Conservation (phyloP, 2,888 invertebrate genomes). For the Protula sp. region DNA sequence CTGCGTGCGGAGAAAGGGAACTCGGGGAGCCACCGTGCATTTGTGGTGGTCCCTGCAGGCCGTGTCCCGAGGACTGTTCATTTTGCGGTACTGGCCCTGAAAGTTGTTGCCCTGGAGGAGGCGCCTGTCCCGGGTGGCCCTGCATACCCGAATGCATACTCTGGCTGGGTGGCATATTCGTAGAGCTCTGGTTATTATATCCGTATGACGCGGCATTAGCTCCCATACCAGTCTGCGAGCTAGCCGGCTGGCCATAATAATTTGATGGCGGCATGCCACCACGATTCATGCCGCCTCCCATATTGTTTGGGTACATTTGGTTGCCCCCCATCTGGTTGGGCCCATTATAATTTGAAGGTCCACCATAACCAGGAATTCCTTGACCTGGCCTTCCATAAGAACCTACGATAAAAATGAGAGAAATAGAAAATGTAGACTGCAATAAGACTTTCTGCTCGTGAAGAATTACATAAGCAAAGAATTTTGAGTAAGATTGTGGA, state of each 20-base stretch:
- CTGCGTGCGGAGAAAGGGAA: neutral
- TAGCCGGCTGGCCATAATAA: slow-evolving; percentile 1
- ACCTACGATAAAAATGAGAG: slow-evolving; percentile 6
- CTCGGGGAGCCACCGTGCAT: neutral
- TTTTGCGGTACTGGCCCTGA: too few relatives aligned
- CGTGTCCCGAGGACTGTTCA: neutral
- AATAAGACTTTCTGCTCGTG: too few relatives aligned
- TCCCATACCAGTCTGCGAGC: neutral
- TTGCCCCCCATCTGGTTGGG: slow-evolving; percentile 14
- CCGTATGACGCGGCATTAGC: neutral
- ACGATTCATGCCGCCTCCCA: slow-evolving; percentile 3
- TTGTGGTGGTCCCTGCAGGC: neutral
- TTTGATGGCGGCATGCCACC: slow-evolving; percentile 1
- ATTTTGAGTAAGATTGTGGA: too few relatives aligned
- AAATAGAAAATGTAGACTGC: too few relatives aligned
- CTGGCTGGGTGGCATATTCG: neutral
- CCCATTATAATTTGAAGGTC: slow-evolving; percentile 12
- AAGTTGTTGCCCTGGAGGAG: too few relatives aligned
- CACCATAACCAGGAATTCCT: slow-evolving; percentile 7
- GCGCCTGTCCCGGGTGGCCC: too few relatives aligned
- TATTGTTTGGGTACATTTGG: slow-evolving; percentile 10
- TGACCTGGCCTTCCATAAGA: slow-evolving; percentile 4
- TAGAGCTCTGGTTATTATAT: neutral
- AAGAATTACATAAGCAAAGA: too few relatives aligned
- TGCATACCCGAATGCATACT: neutral